phyloP scores from a whole-genome alignment of 2,888 invertebrate genomes.

The Parnassius mnemosyne region DNA sequence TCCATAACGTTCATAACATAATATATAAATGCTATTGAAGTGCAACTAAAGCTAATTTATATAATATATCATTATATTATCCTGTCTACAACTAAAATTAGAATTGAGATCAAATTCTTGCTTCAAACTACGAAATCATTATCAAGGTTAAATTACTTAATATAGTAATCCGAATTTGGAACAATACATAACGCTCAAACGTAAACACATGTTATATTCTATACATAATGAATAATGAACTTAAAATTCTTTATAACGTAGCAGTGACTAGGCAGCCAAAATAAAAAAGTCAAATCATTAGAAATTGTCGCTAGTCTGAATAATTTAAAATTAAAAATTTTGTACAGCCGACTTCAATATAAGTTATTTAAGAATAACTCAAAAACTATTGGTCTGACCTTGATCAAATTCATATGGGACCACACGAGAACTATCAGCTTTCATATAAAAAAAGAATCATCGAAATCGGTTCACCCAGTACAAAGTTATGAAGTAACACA shows the following conservation, averaged over 20 bases:
- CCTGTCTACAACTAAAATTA: slow-evolving; percentile 27
- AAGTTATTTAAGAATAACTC: too few species aligned
- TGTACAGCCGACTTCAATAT: too few species aligned
- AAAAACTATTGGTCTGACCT: too few species aligned
- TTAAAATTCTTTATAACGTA: not conserved
- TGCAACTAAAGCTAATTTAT: slow-evolving; percentile 30
- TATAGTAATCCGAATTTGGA: not conserved
- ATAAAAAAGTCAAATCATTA: not conserved
- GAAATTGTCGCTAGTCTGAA: too few species aligned
- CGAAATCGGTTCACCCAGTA: too few species aligned
- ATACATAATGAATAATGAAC: not conserved
- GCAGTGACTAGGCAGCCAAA: slow-evolving; percentile 10
- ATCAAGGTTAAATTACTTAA: slow-evolving; percentile 4
- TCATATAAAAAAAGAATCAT: too few species aligned
- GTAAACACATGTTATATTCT: not conserved
- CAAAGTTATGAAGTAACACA: too few species aligned
- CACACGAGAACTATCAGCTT: too few species aligned
- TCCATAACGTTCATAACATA: not conserved
- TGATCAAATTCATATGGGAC: too few species aligned
- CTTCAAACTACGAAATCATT: slow-evolving; percentile 25
- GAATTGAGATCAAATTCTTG: slow-evolving; percentile 64
- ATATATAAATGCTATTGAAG: slow-evolving; percentile 20
- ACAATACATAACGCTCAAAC: not conserved
- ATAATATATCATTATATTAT: slow-evolving; percentile 27
- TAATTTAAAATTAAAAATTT: too few species aligned